phyloP scores from a whole-genome alignment of 2,797 vertebrate genomes.

The Eidolon dupreanum region DNA sequence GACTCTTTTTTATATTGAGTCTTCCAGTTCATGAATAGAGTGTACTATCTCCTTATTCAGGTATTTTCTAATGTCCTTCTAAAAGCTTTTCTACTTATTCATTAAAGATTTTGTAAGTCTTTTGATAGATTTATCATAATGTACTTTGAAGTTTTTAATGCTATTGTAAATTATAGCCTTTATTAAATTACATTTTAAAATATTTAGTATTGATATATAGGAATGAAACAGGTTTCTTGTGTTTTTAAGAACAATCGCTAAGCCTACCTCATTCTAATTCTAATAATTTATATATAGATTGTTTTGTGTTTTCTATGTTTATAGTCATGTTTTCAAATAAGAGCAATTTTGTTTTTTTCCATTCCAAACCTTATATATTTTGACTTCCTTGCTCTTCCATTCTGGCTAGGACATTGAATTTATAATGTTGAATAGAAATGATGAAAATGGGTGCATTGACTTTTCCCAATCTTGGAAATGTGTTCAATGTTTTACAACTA shows the following conservation, averaged over 20 bases:
- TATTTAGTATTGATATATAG: not conserved
- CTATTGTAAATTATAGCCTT: not conserved
- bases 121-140: not conserved
- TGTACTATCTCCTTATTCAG: not conserved
- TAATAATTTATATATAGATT: not conserved
- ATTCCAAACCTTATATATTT: not conserved
- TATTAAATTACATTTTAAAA: not conserved
- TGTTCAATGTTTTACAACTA: not conserved
- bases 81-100: not conserved
- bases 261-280: not conserved
- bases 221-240: not conserved
- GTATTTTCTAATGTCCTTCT: not conserved
- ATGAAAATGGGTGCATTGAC: not conserved
- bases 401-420: not conserved
- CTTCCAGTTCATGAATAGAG: not conserved
- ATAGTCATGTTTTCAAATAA: not conserved
- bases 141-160: not conserved
- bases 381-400: not conserved
- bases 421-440: not conserved
- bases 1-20: not conserved
- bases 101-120: not conserved
- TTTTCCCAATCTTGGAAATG: not conserved
- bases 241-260: not conserved
- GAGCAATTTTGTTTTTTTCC: not conserved
- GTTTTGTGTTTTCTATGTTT: not conserved